These are phyloP conservation scores for Salvelinus sp. DNA, from an alignment of 2,113 vertebrate genomes.

Conservation along the genomic window DNA sequence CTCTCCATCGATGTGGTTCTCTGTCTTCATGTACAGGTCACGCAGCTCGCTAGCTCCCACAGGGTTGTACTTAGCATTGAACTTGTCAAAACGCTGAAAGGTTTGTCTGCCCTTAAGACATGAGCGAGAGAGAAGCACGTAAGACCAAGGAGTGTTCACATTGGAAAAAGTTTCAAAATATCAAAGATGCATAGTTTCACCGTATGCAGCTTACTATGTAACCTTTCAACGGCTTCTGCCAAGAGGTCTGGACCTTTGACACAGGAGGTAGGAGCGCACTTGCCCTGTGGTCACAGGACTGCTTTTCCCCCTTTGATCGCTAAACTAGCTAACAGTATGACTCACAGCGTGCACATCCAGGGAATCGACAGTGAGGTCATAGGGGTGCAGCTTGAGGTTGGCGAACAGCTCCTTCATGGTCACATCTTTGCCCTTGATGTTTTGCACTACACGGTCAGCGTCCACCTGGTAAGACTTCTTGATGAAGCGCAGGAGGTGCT, in stretches of 20 bases:
- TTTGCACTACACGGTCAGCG: constrained; percentile 83
- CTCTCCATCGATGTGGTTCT: constrained; percentile 90
- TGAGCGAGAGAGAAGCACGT: background rate
- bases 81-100: constrained; percentile 98
- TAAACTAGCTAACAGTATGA: constrained; percentile 23
- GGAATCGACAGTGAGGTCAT: constrained; percentile 95
- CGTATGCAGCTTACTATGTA: background rate
- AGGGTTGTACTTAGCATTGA: constrained; percentile 98
- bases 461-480: constrained; percentile 89
- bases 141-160: background rate
- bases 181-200: background rate
- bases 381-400: constrained; percentile 87
- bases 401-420: constrained; percentile 90
- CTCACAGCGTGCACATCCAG: constrained; percentile 96
- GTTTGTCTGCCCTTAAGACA: constrained; percentile 89
- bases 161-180: background rate
- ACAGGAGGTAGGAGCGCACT: background rate
- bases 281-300: background rate
- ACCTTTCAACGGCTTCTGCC: background rate
- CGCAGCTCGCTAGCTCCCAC: constrained; percentile 96
- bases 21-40: constrained; percentile 94
- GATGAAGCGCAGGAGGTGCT: constrained; percentile 96
- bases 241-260: constrained; percentile 1
- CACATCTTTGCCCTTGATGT: constrained; percentile 78
- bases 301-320: background rate